phyloP scores from a whole-genome alignment of 2,113 vertebrate species.

The Xiphophorus maculatus region DNA sequence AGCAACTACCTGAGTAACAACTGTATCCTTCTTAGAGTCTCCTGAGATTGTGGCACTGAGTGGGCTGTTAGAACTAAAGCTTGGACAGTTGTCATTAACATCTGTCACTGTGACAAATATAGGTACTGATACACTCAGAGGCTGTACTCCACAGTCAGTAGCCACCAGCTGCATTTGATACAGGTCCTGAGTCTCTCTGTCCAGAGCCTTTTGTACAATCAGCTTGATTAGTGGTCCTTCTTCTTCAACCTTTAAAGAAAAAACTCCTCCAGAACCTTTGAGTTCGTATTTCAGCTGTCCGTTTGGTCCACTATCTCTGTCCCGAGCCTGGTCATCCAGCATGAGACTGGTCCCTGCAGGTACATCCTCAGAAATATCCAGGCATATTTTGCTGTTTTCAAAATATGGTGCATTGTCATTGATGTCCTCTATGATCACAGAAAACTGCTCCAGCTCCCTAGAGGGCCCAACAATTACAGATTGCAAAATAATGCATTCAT shows the following conservation, averaged over 20 bases:
- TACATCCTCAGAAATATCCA: constrained; percentile 74
- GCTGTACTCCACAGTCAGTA: constrained; percentile 62
- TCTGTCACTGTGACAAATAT: constrained; percentile 77
- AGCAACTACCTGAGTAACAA: constrained; percentile 72
- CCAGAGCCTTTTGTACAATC: constrained; percentile 68
- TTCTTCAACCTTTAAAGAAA: constrained; percentile 60
- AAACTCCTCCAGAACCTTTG: constrained; percentile 62
- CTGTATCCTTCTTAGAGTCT: constrained; percentile 55
- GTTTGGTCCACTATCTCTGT: constrained; percentile 73
- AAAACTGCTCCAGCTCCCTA: constrained; percentile 70
- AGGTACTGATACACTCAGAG: constrained; percentile 66
- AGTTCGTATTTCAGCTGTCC: constrained; percentile 73
- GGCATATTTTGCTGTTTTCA: constrained; percentile 66
- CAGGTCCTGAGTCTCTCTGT: constrained; percentile 71
- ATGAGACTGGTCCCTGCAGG: constrained; percentile 63
- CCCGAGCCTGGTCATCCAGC: constrained; percentile 73
- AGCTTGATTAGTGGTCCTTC: constrained; percentile 49
- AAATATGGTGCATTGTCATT: constrained; percentile 81
- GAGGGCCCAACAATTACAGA: constrained; percentile 66
- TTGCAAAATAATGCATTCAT: constrained; percentile 67
- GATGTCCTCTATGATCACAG: constrained; percentile 76
- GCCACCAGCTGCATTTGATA: constrained; percentile 72
- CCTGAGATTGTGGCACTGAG: constrained; percentile 58
- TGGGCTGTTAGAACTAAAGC: constrained; percentile 66
- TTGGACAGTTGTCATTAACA: constrained; percentile 81